Base-by-base conservation (phyloP, 2,113 vertebrate species). In the Uropsilus gracilis region DNA sequence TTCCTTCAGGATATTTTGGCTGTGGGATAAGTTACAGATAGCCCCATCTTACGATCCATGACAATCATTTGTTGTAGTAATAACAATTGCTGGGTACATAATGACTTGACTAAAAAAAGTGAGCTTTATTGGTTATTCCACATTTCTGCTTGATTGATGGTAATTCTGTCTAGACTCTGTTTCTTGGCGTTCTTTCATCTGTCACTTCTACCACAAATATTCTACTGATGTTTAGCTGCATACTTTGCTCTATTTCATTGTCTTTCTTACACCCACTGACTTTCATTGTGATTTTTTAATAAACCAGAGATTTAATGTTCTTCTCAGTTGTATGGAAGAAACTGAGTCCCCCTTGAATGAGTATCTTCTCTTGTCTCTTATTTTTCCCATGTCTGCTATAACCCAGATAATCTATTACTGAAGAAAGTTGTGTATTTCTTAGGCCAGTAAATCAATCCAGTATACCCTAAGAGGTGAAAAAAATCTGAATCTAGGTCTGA, bases 1-100 rank as follows among this genome's bases (percentile, higher is more conserved):
- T 66, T 72, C 46, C 53, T 75, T 44, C 28, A 92, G 83, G 78
- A 72, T 85, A 81, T 95, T 91, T 89, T 61, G 28, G 37, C 48
- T 89, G 37, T 77, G 80, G 72, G 66, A 77, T 30, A 76, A 85
- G 16, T 89, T 93, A 80, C 73, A 94, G 81, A 82, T 55, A 92
- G 39, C 34, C 28, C 32, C 59, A 53, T 24, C 75, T 92, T 84
- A 75, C 75, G 71, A 34, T 72, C 42, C 86, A 73, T 8, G 7
- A 71, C 11, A 34, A 77, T 71, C 61, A 50, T 48, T 94, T 83
- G 55, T 73, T 50, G 44, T 61, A 89, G 91, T 86, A 68, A 53
- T 50, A 75, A 80, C 76, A 88, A 78, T 88, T 17, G 7, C 69
- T 73, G 78, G 17, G 46, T 87, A 24, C 55, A 68, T 72, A 89